Evolutionary conservation across 2,113 vertebrate genomes (phyloP).

Genomic region (Patagioenas fasciata): DNA sequence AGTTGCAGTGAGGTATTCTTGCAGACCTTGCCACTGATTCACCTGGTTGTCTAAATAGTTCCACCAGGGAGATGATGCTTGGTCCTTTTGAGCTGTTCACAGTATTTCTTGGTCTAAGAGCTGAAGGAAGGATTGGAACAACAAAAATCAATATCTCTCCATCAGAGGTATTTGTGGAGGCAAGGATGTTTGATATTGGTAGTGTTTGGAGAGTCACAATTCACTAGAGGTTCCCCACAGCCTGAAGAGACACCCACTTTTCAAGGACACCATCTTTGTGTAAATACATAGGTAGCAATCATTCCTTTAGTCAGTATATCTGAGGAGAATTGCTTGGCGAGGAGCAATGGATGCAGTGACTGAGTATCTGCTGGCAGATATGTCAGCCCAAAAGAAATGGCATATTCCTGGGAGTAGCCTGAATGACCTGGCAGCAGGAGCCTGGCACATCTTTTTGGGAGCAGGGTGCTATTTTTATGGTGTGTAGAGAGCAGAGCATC

Average conservation of each 20-base stretch:
- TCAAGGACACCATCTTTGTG: background rate
- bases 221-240: background rate
- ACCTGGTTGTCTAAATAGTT: background rate
- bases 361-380: background rate
- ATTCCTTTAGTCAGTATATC: background rate
- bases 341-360: background rate
- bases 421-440: background rate
- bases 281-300: background rate
- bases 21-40: background rate
- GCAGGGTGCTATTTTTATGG: background rate
- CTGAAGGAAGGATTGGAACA: background rate
- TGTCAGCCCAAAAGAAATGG: background rate
- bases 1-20: background rate
- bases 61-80: background rate
- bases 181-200: background rate
- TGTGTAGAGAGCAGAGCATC: background rate
- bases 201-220: background rate
- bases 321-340: background rate
- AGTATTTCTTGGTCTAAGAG: background rate
- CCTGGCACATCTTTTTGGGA: rapidly evolving
- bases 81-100: background rate
- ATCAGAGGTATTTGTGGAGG: background rate
- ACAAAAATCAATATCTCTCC: background rate
- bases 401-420: background rate
- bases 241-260: background rate